phyloP scores from a whole-genome alignment of 2,888 invertebrate genomes.

The Branchellion lobata region DNA sequence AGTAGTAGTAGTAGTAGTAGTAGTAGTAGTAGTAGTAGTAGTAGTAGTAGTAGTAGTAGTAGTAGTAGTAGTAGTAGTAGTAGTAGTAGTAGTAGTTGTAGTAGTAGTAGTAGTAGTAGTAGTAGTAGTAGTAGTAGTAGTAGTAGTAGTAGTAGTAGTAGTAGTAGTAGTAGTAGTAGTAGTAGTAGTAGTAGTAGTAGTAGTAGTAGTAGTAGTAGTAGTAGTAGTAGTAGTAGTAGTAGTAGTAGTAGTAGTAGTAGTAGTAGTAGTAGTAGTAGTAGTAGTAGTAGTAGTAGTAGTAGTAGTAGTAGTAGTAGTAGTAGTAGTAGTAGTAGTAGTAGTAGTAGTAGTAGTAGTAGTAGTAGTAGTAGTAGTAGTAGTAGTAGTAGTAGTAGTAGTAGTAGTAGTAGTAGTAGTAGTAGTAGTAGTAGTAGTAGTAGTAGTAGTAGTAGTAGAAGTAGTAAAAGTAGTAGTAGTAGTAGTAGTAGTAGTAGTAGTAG shows the following conservation, averaged over 20 bases:
- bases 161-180: constrained; percentile 4
- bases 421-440: not conserved
- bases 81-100: constrained; percentile 7
- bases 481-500: not conserved
- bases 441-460: constrained; percentile 1
- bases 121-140: not conserved
- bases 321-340: constrained; percentile 13
- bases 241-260: not conserved
- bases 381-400: constrained; percentile 1
- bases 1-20: constrained; percentile 4
- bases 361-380: not conserved
- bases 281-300: constrained; percentile 4
- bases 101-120: not conserved
- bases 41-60: not conserved
- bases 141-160: constrained; percentile 13
- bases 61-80: constrained; percentile 4
- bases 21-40: not conserved
- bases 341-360: not conserved
- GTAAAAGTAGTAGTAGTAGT: not conserved
- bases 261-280: constrained; percentile 1
- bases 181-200: not conserved
- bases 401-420: constrained; percentile 8
- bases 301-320: constrained; percentile 8
- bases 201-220: not conserved
- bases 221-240: too few relatives aligned